A percentile compares a stretch with the other conserved stretches of the same genome.
phyloP scores from a whole-genome alignment of 2,797 vertebrate species.

The Sebastes oblongus region DNA sequence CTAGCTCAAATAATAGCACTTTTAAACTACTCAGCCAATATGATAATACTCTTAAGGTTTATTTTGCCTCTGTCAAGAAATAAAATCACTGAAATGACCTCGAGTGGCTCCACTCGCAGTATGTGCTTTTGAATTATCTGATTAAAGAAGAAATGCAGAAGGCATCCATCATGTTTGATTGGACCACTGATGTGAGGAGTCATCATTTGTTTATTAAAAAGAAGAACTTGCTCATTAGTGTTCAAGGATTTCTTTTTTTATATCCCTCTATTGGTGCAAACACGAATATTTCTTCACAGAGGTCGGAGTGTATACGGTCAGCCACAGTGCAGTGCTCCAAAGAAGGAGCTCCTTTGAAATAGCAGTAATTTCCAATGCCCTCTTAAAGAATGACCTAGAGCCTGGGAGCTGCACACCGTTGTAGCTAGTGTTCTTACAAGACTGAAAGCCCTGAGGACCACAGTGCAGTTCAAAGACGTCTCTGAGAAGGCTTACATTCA shows the following conservation, averaged over 20 bases:
- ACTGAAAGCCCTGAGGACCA: slow-evolving; percentile 23
- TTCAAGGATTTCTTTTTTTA: background rate
- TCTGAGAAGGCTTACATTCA: slow-evolving; percentile 17
- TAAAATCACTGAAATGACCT: background rate
- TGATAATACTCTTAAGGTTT: background rate
- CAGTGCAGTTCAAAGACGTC: slow-evolving; percentile 38
- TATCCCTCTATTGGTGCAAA: background rate
- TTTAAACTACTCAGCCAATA: background rate
- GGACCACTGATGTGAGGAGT: background rate
- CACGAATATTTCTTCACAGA: background rate
- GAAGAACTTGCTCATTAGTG: background rate
- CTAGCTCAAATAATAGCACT: background rate
- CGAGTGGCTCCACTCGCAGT: background rate
- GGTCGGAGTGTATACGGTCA: background rate
- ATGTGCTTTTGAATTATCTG: background rate
- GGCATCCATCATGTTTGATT: background rate
- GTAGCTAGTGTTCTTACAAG: slow-evolving; percentile 31
- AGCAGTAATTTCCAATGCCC: slow-evolving; percentile 25
- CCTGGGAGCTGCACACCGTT: slow-evolving; percentile 4
- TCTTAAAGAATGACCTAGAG: slow-evolving; percentile 29
- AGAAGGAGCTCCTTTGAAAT: slow-evolving; percentile 23
- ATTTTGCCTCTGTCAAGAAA: background rate
- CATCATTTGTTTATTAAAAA: background rate
- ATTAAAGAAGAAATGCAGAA: background rate
- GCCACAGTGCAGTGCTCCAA: background rate